phyloP scores from a whole-genome alignment of 2,888 invertebrate species.

The Ennomos erosarius region DNA sequence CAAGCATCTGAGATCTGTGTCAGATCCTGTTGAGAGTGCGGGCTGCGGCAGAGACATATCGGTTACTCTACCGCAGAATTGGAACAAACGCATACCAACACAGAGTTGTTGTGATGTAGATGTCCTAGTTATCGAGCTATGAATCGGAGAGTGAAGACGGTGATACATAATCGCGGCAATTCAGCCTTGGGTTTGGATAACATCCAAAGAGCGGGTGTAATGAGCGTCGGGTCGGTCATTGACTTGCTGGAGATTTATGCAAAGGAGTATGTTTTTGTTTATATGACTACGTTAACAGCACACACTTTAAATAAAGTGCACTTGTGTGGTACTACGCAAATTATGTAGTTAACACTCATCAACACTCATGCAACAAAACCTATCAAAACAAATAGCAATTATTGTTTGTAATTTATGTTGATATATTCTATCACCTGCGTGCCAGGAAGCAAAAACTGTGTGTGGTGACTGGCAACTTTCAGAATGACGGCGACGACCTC shows the following conservation, averaged over 20 bases:
- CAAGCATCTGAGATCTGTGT: constrained; percentile 12
- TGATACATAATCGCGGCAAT: constrained; percentile 20
- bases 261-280: constrained; percentile 25
- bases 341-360: constrained; percentile 13
- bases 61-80: constrained; percentile 28
- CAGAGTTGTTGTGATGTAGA: constrained; percentile 14
- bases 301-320: constrained; percentile 22
- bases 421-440: too few species aligned
- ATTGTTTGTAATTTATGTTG: too few species aligned
- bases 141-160: constrained; percentile 17
- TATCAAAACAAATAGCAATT: background rate
- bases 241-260: constrained; percentile 58
- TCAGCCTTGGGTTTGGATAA: constrained; percentile 46
- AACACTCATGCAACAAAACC: background rate
- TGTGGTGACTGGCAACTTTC: too few species aligned
- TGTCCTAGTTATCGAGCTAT: constrained; percentile 13
- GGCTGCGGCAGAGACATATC: too few species aligned
- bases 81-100: constrained; percentile 36
- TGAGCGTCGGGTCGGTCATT: constrained; percentile 50
- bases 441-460: too few species aligned
- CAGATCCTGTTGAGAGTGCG: constrained; percentile 6
- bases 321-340: constrained; percentile 13
- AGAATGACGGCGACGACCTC: too few species aligned
- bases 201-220: constrained; percentile 46
- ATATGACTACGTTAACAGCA: constrained; percentile 18